A percentile compares a stretch with the other conserved stretches of the same genome.
These are phyloP conservation scores for Hiodon alosoides DNA, from an alignment of 2,113 vertebrate species.

Conservation along the genomic window DNA sequence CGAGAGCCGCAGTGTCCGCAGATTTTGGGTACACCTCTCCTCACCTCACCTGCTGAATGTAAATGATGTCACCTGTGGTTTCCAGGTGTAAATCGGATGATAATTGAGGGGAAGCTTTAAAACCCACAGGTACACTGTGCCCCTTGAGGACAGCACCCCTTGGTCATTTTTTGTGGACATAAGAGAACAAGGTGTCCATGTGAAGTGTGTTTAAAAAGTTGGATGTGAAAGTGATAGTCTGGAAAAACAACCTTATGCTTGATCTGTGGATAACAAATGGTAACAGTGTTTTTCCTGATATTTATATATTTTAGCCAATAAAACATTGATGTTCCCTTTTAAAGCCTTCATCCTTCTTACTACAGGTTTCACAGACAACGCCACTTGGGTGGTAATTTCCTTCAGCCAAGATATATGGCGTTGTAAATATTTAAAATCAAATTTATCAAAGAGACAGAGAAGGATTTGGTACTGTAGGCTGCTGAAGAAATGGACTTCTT, in stretches of 20 bases:
- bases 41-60: too few relatives aligned
- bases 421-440: constrained; percentile 99
- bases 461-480: constrained; percentile 75
- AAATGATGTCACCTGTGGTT: too few relatives aligned
- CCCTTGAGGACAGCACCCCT: too few relatives aligned
- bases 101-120: too few relatives aligned
- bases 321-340: constrained; percentile 97
- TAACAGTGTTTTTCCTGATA: constrained; percentile 66
- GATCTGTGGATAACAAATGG: constrained; percentile 35
- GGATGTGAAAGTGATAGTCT: too few relatives aligned
- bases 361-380: constrained; percentile 88
- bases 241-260: background rate
- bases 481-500: constrained; percentile 58
- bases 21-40: too few relatives aligned
- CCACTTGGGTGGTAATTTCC: constrained; percentile 96
- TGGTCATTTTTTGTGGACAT: too few relatives aligned
- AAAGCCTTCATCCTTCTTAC: constrained; percentile 94
- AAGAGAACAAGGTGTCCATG: too few relatives aligned
- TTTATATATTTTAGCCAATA: constrained; percentile 92
- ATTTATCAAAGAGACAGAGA: constrained; percentile 99
- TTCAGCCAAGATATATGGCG: constrained; percentile 92
- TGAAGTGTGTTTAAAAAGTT: too few relatives aligned
- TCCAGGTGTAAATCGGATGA: too few relatives aligned
- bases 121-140: too few relatives aligned
- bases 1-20: too few relatives aligned